A percentile compares a stretch with the other conserved stretches of the same genome.
These are phyloP conservation scores for Astyanax mexicanus DNA, from an alignment of 2,797 vertebrate species.

Conservation along the genomic window DNA sequence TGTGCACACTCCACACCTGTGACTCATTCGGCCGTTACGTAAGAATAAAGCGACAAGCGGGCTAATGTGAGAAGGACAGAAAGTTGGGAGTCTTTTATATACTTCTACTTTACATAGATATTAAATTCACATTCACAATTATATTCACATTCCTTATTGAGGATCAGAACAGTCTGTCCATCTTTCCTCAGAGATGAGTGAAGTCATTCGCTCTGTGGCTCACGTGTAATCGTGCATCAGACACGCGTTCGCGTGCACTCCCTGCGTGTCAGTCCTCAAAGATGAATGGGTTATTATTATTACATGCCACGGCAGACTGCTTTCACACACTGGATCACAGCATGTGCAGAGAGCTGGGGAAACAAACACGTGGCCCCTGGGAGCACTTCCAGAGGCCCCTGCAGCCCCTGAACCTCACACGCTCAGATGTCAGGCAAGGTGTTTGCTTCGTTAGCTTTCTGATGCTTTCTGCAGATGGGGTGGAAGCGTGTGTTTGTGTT, in stretches of 20 bases:
- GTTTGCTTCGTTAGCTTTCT: not conserved
- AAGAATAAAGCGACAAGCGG: too few relatives aligned
- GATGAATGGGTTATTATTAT: slow-evolving; percentile 17
- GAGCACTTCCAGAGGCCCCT: not conserved
- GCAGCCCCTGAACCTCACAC: not conserved
- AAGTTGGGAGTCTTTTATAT: too few relatives aligned
- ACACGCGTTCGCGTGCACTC: not conserved
- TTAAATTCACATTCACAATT: too few relatives aligned
- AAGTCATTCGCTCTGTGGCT: not conserved
- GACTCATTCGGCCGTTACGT: too few relatives aligned
- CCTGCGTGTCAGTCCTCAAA: not conserved
- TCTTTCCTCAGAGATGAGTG: not conserved
- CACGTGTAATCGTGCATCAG: not conserved
- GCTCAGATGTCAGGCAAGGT: not conserved
- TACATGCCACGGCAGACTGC: slow-evolving; percentile 4
- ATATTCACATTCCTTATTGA: too few relatives aligned
- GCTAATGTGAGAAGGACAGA: too few relatives aligned
- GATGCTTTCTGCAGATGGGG: not conserved
- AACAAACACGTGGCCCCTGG: not conserved
- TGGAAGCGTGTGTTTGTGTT: not conserved
- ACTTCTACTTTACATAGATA: too few relatives aligned
- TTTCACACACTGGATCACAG: not conserved
- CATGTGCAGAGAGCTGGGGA: slow-evolving; percentile 12
- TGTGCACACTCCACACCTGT: too few relatives aligned
- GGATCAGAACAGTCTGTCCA: too few relatives aligned